phyloP scores from a whole-genome alignment of 2,888 invertebrate species.

The Antheraea yamamai region DNA sequence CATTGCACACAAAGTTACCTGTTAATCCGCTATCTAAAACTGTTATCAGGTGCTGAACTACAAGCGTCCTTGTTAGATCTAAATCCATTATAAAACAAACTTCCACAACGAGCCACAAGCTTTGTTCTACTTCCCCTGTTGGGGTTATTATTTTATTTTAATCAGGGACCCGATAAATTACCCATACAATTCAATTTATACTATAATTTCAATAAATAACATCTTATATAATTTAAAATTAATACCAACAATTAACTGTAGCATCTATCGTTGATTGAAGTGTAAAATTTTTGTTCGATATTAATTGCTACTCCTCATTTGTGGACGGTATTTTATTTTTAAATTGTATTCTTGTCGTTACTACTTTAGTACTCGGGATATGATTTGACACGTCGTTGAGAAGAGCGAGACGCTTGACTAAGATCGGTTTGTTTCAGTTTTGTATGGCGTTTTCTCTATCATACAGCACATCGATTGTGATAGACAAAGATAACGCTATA shows the following conservation, averaged over 20 bases:
- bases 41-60: constrained; percentile 30
- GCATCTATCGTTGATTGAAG: not conserved
- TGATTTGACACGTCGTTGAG: no score
- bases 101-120: constrained; percentile 29
- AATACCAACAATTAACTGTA: not conserved
- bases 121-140: constrained; percentile 14
- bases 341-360: no score
- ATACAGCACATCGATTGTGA: no score
- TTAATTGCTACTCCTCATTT: not conserved
- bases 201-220: not conserved
- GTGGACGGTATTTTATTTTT: not conserved
- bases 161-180: not conserved
- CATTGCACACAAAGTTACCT: constrained; percentile 26
- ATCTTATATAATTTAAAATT: not conserved
- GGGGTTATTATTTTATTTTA: not conserved
- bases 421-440: no score
- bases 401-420: no score
- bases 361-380: no score
- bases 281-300: not conserved
- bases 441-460: no score
- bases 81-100: constrained; percentile 38
- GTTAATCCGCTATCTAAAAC: constrained; percentile 26
- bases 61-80: constrained; percentile 47
- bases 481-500: no score
- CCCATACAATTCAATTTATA: not conserved